Evolutionary conservation across 2,888 invertebrate species (phyloP).

Genomic region (Scelioninae gen. 1): DNA sequence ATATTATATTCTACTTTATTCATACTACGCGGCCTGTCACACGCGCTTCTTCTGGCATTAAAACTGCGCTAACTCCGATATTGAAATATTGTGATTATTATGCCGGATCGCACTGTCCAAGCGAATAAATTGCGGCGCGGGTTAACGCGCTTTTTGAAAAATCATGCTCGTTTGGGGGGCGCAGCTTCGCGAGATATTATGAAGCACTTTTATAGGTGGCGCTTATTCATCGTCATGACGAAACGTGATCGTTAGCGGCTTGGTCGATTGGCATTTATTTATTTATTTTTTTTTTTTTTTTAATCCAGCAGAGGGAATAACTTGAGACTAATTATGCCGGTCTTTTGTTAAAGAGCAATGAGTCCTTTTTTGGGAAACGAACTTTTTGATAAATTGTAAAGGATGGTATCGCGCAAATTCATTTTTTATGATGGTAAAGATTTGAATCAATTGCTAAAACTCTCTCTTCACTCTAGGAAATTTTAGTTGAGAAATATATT

Average conservation of each 20-base stretch:
- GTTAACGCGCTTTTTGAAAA: constrained; percentile 55
- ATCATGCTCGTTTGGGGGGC: constrained; percentile 59
- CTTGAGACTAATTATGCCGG: constrained; percentile 41
- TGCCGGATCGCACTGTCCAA: constrained; percentile 59
- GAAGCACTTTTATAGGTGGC: constrained; percentile 41
- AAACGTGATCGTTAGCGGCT: constrained; percentile 48
- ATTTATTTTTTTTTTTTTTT: constrained; percentile 31
- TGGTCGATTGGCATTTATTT: constrained; percentile 26
- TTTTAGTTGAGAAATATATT: too few species aligned
- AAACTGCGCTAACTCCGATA: constrained; percentile 61
- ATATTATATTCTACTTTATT: constrained; percentile 69
- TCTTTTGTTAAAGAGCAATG: constrained; percentile 24
- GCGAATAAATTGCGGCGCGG: constrained; percentile 60
- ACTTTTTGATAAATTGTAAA: background rate
- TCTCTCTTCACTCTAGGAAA: too few species aligned
- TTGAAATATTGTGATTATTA: constrained; percentile 72
- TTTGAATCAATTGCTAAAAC: background rate
- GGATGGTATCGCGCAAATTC: constrained; percentile 36
- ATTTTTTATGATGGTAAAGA: background rate
- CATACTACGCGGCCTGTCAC: constrained; percentile 55
- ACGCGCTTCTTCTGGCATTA: constrained; percentile 66
- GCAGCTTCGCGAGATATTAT: constrained; percentile 46
- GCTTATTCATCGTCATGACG: constrained; percentile 47
- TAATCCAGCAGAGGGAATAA: constrained; percentile 1
- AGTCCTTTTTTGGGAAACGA: constrained; percentile 46